Base-by-base conservation (phyloP, 2,888 invertebrate species). In the Parnassius mnemosyne region DNA sequence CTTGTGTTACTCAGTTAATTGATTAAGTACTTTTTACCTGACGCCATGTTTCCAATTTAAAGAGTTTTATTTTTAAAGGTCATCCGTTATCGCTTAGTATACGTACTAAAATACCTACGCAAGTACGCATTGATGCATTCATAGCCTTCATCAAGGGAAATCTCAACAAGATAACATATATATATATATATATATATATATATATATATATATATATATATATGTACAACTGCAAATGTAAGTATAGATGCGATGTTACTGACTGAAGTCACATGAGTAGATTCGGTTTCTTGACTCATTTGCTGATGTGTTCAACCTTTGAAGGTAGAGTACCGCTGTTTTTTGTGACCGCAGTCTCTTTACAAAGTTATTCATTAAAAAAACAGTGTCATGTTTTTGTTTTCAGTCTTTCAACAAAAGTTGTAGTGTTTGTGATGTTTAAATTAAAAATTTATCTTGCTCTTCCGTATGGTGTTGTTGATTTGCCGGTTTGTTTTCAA, bases 91-190 rank as follows among this genome's bases (percentile, higher is more conserved):
- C 61, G 52, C 52, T 61, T 41, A 41, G 20, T 53, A 47, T 56
- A 43, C 34, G 56, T 47, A 61, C 56, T 61, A 25, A 61, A 57
- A 57, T 61, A 57, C 53, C 34, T 57, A 52, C 42, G 34, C 20
- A 46, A 56, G 41, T 42, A 49, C 34, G 34, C 53, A 53, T 41
- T 46, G 52, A 49, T 61, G 53, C 57, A 53, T 57, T 13, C n/a
- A 16, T 49, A 61, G 52, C 61, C 61, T 57, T 61, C 20, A 13
- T 47, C 53, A 57, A 20, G 52, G 57, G 43, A 61, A 61, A 57
- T 57, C 42, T 44, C 46, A 16, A 25, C 16, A n/a, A 20, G 57
- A 53, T 53, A 61, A 61, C 53, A 51, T 34, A 44, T 56, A 34
- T 41, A 49, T 20, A 20, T 20, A 20, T 20, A 16, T 16, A 51